Percentiles rank a stretch among this genome's conserved stretches.
These are phyloP conservation scores for Phoenicopterus ruber DNA, from an alignment of 2,113 vertebrate species.

Conservation along the genomic window DNA sequence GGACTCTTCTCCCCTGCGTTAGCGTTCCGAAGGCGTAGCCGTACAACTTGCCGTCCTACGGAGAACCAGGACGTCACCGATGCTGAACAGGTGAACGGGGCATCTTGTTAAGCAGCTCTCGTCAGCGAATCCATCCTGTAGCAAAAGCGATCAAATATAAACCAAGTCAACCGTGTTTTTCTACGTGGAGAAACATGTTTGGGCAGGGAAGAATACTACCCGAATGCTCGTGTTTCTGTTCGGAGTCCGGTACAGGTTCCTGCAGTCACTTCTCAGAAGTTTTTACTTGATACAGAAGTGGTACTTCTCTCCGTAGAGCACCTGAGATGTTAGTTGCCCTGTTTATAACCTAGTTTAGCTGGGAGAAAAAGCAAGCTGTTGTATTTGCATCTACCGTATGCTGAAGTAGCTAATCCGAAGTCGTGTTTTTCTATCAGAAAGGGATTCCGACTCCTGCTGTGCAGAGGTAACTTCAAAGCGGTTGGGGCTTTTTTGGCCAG, in stretches of 20 bases:
- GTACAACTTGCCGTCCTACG: fast-evolving
- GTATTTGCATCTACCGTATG: conserved; percentile 5
- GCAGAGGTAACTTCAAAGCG: neutral
- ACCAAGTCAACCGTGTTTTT: neutral
- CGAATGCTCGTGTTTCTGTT: neutral
- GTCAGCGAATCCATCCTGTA: neutral
- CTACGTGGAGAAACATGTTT: neutral
- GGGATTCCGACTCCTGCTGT: conserved; percentile 1
- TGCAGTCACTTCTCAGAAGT: neutral
- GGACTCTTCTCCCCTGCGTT: too few relatives aligned
- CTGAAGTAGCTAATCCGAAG: conserved; percentile 13
- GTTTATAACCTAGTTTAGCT: conserved; percentile 13
- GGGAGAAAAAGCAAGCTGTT: conserved; percentile 34
- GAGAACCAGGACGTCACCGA: fast-evolving
- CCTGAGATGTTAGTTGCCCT: neutral
- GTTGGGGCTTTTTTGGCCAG: neutral
- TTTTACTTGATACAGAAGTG: neutral
- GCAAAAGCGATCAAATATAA: neutral
- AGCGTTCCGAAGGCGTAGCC: fast-evolving
- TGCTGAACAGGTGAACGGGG: neutral
- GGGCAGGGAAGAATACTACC: neutral
- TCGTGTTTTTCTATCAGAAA: conserved; percentile 23
- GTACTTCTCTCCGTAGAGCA: neutral
- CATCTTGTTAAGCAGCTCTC: neutral
- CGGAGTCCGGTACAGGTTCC: neutral